Evolutionary conservation across 1,140 invertebrate species (phyloP).

Genomic region (Drosophila willistoni): DNA sequence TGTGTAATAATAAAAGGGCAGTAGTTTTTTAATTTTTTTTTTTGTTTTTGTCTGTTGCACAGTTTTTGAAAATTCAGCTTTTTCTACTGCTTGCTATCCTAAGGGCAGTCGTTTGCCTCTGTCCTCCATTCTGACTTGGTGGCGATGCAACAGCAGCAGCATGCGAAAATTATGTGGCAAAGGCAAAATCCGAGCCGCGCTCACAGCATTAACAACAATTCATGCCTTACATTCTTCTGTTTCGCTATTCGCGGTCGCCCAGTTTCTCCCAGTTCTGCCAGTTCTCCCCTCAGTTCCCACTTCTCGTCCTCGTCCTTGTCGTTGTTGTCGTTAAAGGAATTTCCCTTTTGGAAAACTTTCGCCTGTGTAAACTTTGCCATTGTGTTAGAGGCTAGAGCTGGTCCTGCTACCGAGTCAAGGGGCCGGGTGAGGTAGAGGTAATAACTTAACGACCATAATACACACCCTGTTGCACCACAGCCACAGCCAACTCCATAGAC

Average conservation of each 20-base stretch:
- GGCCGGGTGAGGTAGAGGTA: slow-evolving; percentile 60
- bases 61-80: slow-evolving; percentile 32
- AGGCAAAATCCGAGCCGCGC: slow-evolving; percentile 62
- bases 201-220: slow-evolving; percentile 72
- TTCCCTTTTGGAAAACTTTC: slow-evolving; percentile 69
- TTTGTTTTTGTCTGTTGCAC: slow-evolving; percentile 28
- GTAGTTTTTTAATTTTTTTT: neutral
- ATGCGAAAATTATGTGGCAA: slow-evolving; percentile 19
- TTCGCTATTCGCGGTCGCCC: slow-evolving; percentile 19
- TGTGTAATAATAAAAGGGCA: slow-evolving; percentile 43
- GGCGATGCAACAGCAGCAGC: slow-evolving; percentile 16
- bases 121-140: slow-evolving; percentile 1
- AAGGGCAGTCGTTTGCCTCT: neutral
- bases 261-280: slow-evolving; percentile 18
- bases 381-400: slow-evolving; percentile 37
- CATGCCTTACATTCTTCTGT: slow-evolving; percentile 56
- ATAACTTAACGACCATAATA: slow-evolving; percentile 82
- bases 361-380: slow-evolving; percentile 77
- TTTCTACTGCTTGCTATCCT: slow-evolving; percentile 17
- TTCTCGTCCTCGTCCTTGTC: slow-evolving; percentile 3
- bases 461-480: slow-evolving; percentile 74
- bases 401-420: neutral
- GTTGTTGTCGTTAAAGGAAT: slow-evolving; percentile 58
- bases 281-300: slow-evolving; percentile 25
- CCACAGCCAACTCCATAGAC: slow-evolving; percentile 30